Percentiles rank a stretch among this genome's conserved stretches.
These are phyloP conservation scores for Oryzias curvinotus DNA, from an alignment of 2,113 vertebrate species.

Conservation along the genomic window DNA sequence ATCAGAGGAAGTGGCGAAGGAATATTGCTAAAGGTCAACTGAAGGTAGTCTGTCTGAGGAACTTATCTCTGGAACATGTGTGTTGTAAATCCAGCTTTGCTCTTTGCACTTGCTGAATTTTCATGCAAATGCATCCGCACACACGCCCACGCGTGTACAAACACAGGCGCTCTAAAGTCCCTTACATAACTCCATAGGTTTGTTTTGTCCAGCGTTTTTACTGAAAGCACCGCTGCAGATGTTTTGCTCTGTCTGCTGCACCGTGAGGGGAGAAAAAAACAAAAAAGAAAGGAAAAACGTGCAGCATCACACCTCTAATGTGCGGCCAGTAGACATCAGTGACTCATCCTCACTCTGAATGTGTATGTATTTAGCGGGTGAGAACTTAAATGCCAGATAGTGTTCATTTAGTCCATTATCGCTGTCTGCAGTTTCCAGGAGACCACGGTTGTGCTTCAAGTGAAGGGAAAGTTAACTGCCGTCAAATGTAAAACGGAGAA, in stretches of 20 bases:
- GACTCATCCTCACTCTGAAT: conserved; percentile 57
- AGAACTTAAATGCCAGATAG: conserved; percentile 56
- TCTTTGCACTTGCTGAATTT: conserved; percentile 27
- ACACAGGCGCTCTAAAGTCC: conserved; percentile 47
- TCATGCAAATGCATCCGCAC: conserved; percentile 43
- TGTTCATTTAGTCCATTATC: conserved; percentile 53
- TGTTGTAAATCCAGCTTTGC: conserved; percentile 40
- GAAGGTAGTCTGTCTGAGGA: conserved; percentile 49
- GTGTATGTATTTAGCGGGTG: conserved; percentile 53
- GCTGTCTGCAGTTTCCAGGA: conserved; percentile 41
- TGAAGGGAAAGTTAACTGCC: conserved; percentile 21
- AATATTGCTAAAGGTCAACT: conserved; percentile 72
- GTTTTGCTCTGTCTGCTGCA: conserved; percentile 25
- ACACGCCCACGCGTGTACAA: conserved; percentile 54
- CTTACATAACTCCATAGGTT: conserved; percentile 61
- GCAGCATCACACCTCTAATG: conserved; percentile 33
- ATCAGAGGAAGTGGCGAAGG: conserved; percentile 46
- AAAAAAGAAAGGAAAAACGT: conserved; percentile 2
- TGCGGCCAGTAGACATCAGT: conserved; percentile 45
- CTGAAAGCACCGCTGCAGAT: conserved; percentile 7
- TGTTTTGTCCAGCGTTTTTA: conserved; percentile 13
- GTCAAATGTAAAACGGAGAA: conserved; percentile 28
- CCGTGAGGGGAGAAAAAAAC: conserved; percentile 23
- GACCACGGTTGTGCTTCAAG: conserved; percentile 27
- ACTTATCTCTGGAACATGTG: conserved; percentile 36